phyloP scores from a whole-genome alignment of 2,888 invertebrate genomes.

The Unio delphinus region DNA sequence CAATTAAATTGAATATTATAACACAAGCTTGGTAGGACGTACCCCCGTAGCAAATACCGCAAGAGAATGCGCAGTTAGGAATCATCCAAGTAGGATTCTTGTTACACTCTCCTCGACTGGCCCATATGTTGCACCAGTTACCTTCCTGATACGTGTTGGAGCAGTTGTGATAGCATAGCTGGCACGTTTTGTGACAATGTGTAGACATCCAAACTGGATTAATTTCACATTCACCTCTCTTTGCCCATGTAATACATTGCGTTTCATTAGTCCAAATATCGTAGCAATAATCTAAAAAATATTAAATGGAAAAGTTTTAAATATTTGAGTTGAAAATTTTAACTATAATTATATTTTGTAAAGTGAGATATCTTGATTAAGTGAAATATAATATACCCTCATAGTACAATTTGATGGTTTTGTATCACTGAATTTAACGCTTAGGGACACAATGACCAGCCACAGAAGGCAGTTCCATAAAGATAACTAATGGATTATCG shows the following conservation, averaged over 20 bases:
- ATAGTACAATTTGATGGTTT: too few relatives aligned
- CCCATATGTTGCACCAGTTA: slow-evolving; percentile 24
- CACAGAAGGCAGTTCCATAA: too few relatives aligned
- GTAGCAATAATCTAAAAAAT: slow-evolving; percentile 36
- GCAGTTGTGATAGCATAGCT: slow-evolving; percentile 37
- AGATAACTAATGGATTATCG: too few relatives aligned
- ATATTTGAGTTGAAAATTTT: too few relatives aligned
- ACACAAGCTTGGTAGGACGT: not conserved
- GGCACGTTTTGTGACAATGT: slow-evolving; percentile 47
- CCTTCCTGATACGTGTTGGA: slow-evolving; percentile 17
- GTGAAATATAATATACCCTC: too few relatives aligned
- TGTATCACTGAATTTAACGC: too few relatives aligned
- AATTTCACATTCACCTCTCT: slow-evolving; percentile 40
- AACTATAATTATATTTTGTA: too few relatives aligned
- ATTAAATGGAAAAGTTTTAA: too few relatives aligned
- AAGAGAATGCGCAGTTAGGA: slow-evolving; percentile 50
- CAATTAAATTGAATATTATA: too few relatives aligned
- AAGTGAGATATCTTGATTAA: too few relatives aligned
- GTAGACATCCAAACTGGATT: slow-evolving; percentile 53
- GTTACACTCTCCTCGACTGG: slow-evolving; percentile 42
- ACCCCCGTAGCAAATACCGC: slow-evolving; percentile 50
- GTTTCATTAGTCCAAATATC: slow-evolving; percentile 35
- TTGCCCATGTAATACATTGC: slow-evolving; percentile 42
- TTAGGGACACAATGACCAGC: too few relatives aligned
- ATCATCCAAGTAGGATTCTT: slow-evolving; percentile 50